Evolutionary conservation across 1,140 invertebrate genomes (phyloP).

Genomic region (Mamestra configurata): DNA sequence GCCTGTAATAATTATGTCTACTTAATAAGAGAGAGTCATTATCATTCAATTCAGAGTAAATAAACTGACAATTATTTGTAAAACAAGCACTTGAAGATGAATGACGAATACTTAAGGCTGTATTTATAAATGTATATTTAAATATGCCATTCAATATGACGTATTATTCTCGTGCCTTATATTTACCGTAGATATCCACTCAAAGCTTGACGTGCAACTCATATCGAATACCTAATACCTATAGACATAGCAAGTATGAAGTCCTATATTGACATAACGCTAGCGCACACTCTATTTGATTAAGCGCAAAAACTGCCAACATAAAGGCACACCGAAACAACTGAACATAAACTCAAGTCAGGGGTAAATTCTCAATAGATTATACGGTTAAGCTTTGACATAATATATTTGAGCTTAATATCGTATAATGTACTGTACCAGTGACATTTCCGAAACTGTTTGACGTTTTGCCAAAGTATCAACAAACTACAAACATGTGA

Average conservation of each 20-base stretch:
- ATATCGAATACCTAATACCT: conserved; percentile 6
- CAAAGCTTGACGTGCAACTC: background rate
- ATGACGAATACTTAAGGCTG: background rate
- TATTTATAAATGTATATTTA: conserved; percentile 1
- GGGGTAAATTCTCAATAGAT: too few species aligned
- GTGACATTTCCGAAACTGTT: too few species aligned
- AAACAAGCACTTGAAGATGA: background rate
- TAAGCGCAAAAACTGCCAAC: background rate
- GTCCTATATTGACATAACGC: conserved; percentile 10
- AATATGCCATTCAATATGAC: conserved; percentile 20
- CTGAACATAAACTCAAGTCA: too few species aligned
- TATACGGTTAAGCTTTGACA: too few species aligned
- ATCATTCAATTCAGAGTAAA: background rate
- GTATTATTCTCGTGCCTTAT: background rate
- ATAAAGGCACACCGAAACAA: background rate
- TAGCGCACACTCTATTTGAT: conserved; percentile 3
- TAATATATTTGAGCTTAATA: too few species aligned
- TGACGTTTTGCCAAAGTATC: too few species aligned
- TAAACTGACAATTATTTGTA: background rate
- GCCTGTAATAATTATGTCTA: too few species aligned
- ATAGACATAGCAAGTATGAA: conserved; percentile 8
- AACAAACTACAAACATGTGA: too few species aligned
- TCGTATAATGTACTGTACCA: too few species aligned
- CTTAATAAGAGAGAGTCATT: background rate
- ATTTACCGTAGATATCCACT: background rate